phyloP scores from a whole-genome alignment of 2,888 invertebrate species.

The Phlogophora meticulosa region DNA sequence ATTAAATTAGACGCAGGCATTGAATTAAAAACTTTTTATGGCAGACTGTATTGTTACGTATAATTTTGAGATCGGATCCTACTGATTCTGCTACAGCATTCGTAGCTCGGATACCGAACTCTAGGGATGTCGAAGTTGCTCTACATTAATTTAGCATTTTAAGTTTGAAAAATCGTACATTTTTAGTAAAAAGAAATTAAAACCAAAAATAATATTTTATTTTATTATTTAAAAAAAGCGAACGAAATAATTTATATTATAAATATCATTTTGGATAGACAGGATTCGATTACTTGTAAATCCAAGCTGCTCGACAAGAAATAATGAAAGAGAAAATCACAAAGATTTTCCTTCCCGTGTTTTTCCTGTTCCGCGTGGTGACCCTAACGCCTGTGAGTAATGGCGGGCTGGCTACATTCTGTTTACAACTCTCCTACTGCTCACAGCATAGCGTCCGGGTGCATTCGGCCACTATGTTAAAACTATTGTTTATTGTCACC shows the following conservation, averaged over 20 bases:
- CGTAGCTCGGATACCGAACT: conserved; percentile 21
- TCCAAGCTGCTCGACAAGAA: not conserved
- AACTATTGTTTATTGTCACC: conserved; percentile 75
- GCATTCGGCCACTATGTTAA: conserved; percentile 73
- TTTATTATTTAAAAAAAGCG: too few relatives aligned
- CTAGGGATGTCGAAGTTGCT: conserved; percentile 12
- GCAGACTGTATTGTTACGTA: conserved; percentile 16
- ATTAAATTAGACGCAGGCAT: conserved; percentile 26
- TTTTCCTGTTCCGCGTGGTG: conserved; percentile 24
- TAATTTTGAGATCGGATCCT: conserved; percentile 40
- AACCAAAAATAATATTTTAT: not conserved
- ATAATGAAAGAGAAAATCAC: not conserved
- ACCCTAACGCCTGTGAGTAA: conserved; percentile 69
- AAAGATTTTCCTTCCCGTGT: conserved; percentile 1
- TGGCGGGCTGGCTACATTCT: conserved; percentile 70
- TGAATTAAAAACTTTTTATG: conserved; percentile 37
- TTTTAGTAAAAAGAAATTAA: not conserved
- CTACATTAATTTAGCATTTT: not conserved
- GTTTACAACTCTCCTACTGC: conserved; percentile 76
- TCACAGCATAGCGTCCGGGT: conserved; percentile 77
- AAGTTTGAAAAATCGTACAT: not conserved
- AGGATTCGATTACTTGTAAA: not conserved
- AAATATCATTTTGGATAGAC: not conserved
- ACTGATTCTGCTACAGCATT: conserved; percentile 35
- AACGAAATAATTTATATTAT: too few relatives aligned